Conservation (phyloP, 2,888 invertebrate species). For the Zelleria hepariella region DNA sequence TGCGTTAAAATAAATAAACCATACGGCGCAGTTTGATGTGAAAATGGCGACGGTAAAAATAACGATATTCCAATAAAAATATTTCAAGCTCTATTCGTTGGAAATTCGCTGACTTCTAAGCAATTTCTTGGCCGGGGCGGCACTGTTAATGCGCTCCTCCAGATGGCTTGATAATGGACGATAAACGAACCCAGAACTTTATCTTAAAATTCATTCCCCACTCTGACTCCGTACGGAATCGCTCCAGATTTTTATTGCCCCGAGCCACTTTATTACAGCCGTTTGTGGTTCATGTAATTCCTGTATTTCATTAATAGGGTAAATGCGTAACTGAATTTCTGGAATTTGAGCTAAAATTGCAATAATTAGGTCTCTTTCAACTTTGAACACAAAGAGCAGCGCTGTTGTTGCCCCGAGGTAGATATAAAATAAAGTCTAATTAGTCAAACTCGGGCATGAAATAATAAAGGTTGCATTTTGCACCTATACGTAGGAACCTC, state of each 20-base stretch:
- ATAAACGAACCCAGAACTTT: constrained; percentile 6
- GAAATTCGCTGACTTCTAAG: not conserved
- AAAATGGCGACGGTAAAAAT: not conserved
- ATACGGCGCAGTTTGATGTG: not conserved
- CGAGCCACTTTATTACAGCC: not conserved
- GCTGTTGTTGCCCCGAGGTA: too few relatives aligned
- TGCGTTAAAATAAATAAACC: too few relatives aligned
- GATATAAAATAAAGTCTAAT: too few relatives aligned
- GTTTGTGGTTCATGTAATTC: too few relatives aligned
- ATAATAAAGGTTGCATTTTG: too few relatives aligned
- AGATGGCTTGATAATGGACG: constrained; percentile 8
- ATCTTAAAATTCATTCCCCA: constrained; percentile 6
- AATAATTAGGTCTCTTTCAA: too few relatives aligned
- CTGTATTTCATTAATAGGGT: too few relatives aligned
- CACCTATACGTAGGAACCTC: too few relatives aligned
- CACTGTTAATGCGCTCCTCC: constrained; percentile 3
- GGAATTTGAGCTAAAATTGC: too few relatives aligned
- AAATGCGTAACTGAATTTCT: too few relatives aligned
- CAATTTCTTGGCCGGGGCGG: not conserved
- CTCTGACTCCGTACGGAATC: not conserved
- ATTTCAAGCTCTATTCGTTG: not conserved
- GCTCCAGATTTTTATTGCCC: not conserved
- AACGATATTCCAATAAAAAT: not conserved
- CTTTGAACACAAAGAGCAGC: too few relatives aligned
- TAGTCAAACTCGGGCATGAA: too few relatives aligned